Evolutionary conservation across 1,140 invertebrate species (phyloP), one percentile per base, ranked within the genome.

Genomic region (Zaprionus ghesquierei): DNA sequence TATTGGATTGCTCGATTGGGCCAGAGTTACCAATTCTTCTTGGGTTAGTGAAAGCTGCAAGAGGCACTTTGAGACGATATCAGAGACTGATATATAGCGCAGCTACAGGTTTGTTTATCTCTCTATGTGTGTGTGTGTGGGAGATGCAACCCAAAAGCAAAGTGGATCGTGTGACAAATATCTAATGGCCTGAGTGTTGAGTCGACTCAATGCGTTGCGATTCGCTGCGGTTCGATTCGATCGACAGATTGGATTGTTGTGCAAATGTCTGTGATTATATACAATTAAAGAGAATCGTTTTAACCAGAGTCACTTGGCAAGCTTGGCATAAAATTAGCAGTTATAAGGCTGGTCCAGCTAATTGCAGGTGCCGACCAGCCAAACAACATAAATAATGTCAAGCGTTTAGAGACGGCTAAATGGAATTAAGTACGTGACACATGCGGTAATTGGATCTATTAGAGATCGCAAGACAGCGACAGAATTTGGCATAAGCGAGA

Each of bases 371-470:
- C 75, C 55, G 46, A 49, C 44, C 59, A 22, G 15, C 55, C 22
- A 29, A 49, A 70, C 35, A 60, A 18, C 35, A 44, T 64, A 18
- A 60, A 38, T 46, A 74, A 86, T 66, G 65, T 68, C 25, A 78
- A 87, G 61, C 81, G 77, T 81, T 85, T 86, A 77, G 63, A 78
- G 63, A 69, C 77, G 46, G 66, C 71, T 86, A 86, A 86, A 80
- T 87, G 82, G 79, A 79, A 79, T 87, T 87, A 82, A 87, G 79
- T 87, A 87, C 82, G 82, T 87, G 82, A 87, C 82, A 87, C 62
- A 87, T 79, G 87, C 69, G 76, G 63, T 87, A 87, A 87, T 87
- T 87, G 82, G 76, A 79, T 66, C 81, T 75, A 85, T 85, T 85
- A 85, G 81, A 85, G 18, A 46, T 18, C 3, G 18, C 9, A 20